Evolutionary conservation across 2,888 invertebrate genomes (phyloP).

Genomic region (Troglohyphantes excavatus): DNA sequence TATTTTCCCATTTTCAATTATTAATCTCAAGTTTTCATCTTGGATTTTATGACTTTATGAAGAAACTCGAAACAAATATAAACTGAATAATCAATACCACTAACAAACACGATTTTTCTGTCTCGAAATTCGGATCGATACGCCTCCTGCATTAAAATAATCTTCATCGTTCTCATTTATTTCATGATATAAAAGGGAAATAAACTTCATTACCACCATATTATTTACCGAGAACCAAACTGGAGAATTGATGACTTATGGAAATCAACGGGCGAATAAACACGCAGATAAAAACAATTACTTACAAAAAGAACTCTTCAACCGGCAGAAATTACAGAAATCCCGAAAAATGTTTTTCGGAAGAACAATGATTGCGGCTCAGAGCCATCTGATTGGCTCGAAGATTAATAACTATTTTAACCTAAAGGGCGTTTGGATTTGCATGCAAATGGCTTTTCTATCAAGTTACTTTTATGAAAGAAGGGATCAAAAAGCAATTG

Average conservation of each 20-base stretch:
- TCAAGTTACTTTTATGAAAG: not conserved
- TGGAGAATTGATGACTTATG: not conserved
- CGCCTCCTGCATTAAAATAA: not conserved
- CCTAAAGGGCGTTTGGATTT: slow-evolving; percentile 27
- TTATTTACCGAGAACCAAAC: not conserved
- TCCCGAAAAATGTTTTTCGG: not conserved
- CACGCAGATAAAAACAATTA: not conserved
- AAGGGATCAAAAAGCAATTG: not conserved
- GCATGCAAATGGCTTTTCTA: slow-evolving; percentile 38
- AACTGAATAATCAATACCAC: too few relatives aligned
- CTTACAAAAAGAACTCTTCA: not conserved
- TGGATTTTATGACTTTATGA: too few relatives aligned
- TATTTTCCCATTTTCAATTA: too few relatives aligned
- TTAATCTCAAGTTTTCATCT: too few relatives aligned
- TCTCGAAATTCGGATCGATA: too few relatives aligned
- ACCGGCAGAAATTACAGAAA: not conserved
- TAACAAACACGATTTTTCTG: too few relatives aligned
- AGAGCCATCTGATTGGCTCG: not conserved
- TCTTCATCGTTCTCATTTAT: not conserved
- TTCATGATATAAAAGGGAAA: not conserved
- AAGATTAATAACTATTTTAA: slow-evolving; percentile 26
- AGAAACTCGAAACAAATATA: too few relatives aligned
- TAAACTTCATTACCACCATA: not conserved
- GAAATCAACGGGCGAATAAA: not conserved
- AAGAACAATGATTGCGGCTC: not conserved